Percentiles rank a stretch among this genome's conserved stretches.
Evolutionary conservation across 2,888 invertebrate genomes (phyloP).

Genomic region (Aphidius colemani): DNA sequence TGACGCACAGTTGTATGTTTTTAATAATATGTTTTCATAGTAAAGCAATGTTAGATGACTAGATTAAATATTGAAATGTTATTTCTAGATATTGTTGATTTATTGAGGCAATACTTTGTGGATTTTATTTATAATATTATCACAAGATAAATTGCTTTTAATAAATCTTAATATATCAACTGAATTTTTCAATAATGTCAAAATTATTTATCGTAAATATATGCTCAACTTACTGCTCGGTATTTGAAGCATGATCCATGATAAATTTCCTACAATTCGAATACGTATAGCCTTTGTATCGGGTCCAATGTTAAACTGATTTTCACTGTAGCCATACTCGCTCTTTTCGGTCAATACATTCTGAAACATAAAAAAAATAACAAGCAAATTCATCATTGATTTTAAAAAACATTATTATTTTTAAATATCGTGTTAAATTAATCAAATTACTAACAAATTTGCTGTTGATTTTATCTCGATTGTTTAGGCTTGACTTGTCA

Average conservation of each 20-base stretch:
- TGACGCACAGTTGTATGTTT: no score
- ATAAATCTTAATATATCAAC: neutral
- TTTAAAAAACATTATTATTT: neutral
- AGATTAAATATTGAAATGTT: no score
- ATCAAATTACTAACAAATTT: neutral
- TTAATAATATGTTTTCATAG: no score
- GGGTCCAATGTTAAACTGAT: slow-evolving; percentile 28
- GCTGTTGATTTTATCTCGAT: neutral
- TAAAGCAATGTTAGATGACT: no score
- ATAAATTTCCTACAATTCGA: slow-evolving; percentile 38
- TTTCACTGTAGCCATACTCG: slow-evolving; percentile 20
- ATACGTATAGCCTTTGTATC: slow-evolving; percentile 34
- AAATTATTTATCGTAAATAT: no score
- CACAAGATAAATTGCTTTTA: neutral
- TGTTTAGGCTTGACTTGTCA: neutral
- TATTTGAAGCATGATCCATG: slow-evolving; percentile 34
- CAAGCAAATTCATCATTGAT: no score
- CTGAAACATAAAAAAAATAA: neutral
- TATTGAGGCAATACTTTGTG: neutral
- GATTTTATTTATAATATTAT: neutral
- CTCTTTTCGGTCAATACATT: slow-evolving; percentile 5
- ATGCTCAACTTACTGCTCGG: slow-evolving; percentile 38
- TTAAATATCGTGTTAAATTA: neutral
- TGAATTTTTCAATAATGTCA: neutral
- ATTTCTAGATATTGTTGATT: no score